A percentile compares a stretch with the other conserved stretches of the same genome.
phyloP scores from a whole-genome alignment of 2,797 vertebrate species.

The Apodemus agrarius region DNA sequence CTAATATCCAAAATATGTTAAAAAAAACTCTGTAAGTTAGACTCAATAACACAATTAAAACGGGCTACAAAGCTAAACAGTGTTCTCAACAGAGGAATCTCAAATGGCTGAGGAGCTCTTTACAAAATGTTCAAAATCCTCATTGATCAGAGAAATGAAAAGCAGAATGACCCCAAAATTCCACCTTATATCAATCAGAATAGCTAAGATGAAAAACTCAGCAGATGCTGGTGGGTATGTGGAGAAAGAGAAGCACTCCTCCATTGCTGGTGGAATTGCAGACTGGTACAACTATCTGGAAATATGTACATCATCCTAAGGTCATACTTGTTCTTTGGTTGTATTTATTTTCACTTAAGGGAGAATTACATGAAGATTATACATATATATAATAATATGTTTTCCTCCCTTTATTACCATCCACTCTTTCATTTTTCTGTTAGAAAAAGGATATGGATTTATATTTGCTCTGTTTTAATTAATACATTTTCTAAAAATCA shows the following conservation, averaged over 20 bases:
- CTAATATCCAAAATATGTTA: neutral
- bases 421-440: conserved; percentile 19
- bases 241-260: neutral
- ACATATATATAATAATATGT: neutral
- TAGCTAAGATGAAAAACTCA: neutral
- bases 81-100: neutral
- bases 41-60: neutral
- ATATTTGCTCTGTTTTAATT: neutral
- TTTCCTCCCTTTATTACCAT: conserved; percentile 16
- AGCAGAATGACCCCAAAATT: neutral
- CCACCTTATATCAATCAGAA: neutral
- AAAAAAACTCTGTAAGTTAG: neutral
- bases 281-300: neutral
- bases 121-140: neutral
- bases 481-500: neutral
- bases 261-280: neutral
- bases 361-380: neutral
- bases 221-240: neutral
- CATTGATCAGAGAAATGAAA: neutral
- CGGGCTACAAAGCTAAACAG: neutral
- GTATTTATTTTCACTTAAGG: neutral
- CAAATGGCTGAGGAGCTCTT: neutral
- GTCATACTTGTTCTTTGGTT: neutral
- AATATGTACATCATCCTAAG: neutral
- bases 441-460: neutral